Conservation (phyloP, 2,888 invertebrate species). For the Polylopha cassiicola region DNA sequence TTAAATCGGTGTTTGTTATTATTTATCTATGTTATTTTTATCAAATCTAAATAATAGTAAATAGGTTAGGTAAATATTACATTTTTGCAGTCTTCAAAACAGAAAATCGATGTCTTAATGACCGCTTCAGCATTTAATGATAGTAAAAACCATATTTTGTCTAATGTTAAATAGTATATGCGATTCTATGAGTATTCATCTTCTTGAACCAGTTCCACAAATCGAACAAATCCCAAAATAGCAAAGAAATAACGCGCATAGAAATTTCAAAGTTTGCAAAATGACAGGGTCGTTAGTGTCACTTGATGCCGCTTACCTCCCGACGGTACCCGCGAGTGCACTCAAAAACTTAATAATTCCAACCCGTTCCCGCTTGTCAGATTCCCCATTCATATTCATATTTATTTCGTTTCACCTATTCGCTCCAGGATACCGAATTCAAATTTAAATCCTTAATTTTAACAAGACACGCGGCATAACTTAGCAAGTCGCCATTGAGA, state of each 20-base stretch:
- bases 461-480: slow-evolving; percentile 62
- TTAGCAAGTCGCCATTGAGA: slow-evolving; percentile 40
- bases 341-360: slow-evolving; percentile 74
- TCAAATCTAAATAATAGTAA: too few relatives aligned
- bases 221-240: neutral
- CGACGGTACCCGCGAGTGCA: slow-evolving; percentile 55
- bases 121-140: too few relatives aligned
- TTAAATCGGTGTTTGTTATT: too few relatives aligned
- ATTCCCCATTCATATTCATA: slow-evolving; percentile 76
- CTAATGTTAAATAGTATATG: too few relatives aligned
- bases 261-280: slow-evolving; percentile 42
- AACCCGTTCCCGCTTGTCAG: slow-evolving; percentile 66
- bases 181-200: too few relatives aligned
- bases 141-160: too few relatives aligned
- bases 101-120: too few relatives aligned
- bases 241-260: slow-evolving; percentile 10
- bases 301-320: slow-evolving; percentile 37
- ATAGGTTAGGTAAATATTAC: too few relatives aligned
- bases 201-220: too few relatives aligned
- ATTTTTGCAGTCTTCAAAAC: too few relatives aligned
- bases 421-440: slow-evolving; percentile 60
- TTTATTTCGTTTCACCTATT: slow-evolving; percentile 74
- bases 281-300: slow-evolving; percentile 56
- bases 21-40: too few relatives aligned
- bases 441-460: slow-evolving; percentile 70